phyloP scores from a whole-genome alignment of 2,797 vertebrate genomes.

The Lutjanus argentimaculatus region DNA sequence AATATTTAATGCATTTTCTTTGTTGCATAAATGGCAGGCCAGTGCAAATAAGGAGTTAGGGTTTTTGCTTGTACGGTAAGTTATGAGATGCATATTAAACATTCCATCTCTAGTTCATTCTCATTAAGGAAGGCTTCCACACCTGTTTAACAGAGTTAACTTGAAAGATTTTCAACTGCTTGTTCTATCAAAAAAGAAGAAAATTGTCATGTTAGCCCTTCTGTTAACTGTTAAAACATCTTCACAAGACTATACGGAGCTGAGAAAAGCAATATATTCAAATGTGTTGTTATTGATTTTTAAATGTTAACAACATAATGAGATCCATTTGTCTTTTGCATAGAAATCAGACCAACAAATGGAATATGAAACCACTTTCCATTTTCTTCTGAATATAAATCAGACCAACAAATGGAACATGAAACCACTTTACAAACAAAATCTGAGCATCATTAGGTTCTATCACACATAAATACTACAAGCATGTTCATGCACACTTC shows the following conservation, averaged over 20 bases:
- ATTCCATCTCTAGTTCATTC: conserved; percentile 79
- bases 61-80: conserved; percentile 57
- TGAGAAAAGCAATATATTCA: conserved; percentile 27
- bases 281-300: conserved; percentile 16
- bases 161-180: conserved; percentile 87
- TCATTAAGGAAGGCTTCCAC: conserved; percentile 75
- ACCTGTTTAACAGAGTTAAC: conserved; percentile 86
- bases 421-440: conserved; percentile 41
- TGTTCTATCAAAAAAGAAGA: conserved; percentile 84
- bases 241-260: conserved; percentile 29
- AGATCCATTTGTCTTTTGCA: conserved; percentile 23
- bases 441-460: conserved; percentile 32
- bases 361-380: conserved; percentile 13
- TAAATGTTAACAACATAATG: conserved; percentile 14
- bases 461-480: conserved; percentile 35
- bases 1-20: conserved; percentile 66
- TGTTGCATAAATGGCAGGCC: conserved; percentile 68
- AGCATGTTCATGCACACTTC: conserved; percentile 57
- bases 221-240: conserved; percentile 51
- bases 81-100: conserved; percentile 80
- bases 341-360: conserved; percentile 34
- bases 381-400: conserved; percentile 23
- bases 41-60: conserved; percentile 62
- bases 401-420: conserved; percentile 38
- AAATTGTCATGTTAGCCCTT: conserved; percentile 74